Evolutionary conservation across 2,888 invertebrate genomes (phyloP).

Genomic region (Thereva unica): DNA sequence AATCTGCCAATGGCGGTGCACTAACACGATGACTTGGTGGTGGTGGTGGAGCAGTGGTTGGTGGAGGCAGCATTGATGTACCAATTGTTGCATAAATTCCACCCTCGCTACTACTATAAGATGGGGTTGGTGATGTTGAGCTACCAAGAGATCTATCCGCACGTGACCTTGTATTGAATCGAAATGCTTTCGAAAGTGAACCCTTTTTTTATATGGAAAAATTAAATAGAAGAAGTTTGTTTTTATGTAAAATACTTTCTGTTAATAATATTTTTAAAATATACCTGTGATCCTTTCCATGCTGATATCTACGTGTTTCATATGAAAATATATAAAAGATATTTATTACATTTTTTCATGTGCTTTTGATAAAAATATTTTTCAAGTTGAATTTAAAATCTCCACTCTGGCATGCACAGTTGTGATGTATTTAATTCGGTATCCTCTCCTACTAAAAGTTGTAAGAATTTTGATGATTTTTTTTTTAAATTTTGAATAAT

Average conservation of each 20-base stretch:
- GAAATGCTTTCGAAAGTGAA: conserved; percentile 59
- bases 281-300: conserved; percentile 59
- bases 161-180: conserved; percentile 56
- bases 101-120: conserved; percentile 58
- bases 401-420: conserved; percentile 34
- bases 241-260: too few species aligned
- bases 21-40: conserved; percentile 55
- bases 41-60: conserved; percentile 55
- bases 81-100: conserved; percentile 58
- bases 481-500: too few species aligned
- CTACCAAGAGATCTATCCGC: conserved; percentile 57
- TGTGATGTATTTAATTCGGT: conserved; percentile 14
- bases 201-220: conserved; percentile 46
- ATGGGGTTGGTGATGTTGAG: conserved; percentile 59
- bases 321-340: conserved; percentile 20
- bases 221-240: not conserved
- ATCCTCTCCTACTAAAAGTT: conserved; percentile 2
- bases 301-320: conserved; percentile 53
- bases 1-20: conserved; percentile 51
- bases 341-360: conserved; percentile 17
- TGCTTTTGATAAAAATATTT: conserved; percentile 13
- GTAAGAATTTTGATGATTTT: not conserved
- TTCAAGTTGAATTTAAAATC: conserved; percentile 12
- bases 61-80: conserved; percentile 50
- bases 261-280: conserved; percentile 17